Conservation (phyloP, 1,140 invertebrate species). For the Hylaeus anthracinus region DNA sequence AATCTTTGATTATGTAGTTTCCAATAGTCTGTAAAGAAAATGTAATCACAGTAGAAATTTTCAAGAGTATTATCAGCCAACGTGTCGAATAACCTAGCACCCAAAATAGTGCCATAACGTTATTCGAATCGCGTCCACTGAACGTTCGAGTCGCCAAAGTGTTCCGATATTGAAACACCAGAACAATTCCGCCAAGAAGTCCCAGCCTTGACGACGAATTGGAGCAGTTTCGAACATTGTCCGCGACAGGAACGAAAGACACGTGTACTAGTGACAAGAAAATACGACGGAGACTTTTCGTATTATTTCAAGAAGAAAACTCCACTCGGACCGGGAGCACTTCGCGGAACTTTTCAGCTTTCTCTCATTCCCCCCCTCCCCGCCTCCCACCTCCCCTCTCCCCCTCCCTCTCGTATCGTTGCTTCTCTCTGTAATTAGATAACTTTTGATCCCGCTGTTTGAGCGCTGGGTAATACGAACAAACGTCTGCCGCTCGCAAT, state of each 20-base stretch:
- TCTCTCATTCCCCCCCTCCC: not conserved
- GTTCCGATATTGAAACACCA: too few relatives aligned
- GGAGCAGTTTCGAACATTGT: not conserved
- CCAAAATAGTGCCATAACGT: too few relatives aligned
- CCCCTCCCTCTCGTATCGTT: not conserved
- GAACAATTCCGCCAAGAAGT: too few relatives aligned
- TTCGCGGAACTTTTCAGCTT: slow-evolving; percentile 21
- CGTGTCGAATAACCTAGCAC: too few relatives aligned
- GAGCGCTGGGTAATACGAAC: slow-evolving; percentile 4
- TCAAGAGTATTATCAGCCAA: too few relatives aligned
- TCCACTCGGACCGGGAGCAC: slow-evolving; percentile 3
- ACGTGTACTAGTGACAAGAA: slow-evolving; percentile 25
- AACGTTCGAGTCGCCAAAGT: too few relatives aligned
- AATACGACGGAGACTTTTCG: slow-evolving; percentile 18
- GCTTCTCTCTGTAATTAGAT: slow-evolving; percentile 29
- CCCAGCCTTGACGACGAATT: not conserved
- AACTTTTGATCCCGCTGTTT: slow-evolving; percentile 33
- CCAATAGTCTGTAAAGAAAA: too few relatives aligned
- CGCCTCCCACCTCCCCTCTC: too few relatives aligned
- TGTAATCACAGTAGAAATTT: too few relatives aligned
- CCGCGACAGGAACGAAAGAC: not conserved
- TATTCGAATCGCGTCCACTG: too few relatives aligned
- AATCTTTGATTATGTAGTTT: too few relatives aligned
- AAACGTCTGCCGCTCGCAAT: slow-evolving; percentile 27
- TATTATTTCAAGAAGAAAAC: slow-evolving; percentile 43